A percentile compares a stretch with the other conserved stretches of the same genome.
phyloP scores from a whole-genome alignment of 2,797 vertebrate genomes.

The Lepilemur septentrionalis region DNA sequence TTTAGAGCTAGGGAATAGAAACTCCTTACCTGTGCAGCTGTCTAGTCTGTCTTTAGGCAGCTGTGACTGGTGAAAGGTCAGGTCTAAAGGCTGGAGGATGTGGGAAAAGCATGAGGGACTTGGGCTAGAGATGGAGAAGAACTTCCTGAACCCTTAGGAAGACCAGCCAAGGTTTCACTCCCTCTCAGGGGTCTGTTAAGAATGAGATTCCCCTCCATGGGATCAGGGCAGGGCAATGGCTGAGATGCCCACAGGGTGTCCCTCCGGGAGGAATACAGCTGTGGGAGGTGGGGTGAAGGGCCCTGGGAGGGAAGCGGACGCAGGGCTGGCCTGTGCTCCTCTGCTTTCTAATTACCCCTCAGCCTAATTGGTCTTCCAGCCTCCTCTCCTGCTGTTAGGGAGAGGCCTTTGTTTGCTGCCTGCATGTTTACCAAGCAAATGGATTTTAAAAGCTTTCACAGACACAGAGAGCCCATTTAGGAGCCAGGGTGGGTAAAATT shows the following conservation, averaged over 20 bases:
- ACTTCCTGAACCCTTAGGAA: neutral
- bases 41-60: neutral
- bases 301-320: neutral
- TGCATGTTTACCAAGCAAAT: conserved; percentile 69
- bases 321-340: neutral
- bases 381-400: neutral
- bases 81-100: neutral
- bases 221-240: neutral
- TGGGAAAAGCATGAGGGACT: neutral
- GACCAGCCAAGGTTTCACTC: neutral
- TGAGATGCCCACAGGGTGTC: neutral
- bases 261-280: neutral
- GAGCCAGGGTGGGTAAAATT: conserved; percentile 78
- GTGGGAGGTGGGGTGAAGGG: neutral
- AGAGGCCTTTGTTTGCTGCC: conserved; percentile 63
- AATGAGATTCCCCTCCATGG: neutral
- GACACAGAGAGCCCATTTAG: conserved; percentile 68
- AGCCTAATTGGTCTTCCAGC: conserved; percentile 72
- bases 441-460: conserved; percentile 75
- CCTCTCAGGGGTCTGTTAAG: neutral
- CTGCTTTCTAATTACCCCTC: conserved; percentile 70
- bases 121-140: neutral
- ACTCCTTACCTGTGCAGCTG: neutral
- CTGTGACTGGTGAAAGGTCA: neutral
- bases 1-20: neutral